phyloP scores from a whole-genome alignment of 2,113 vertebrate species.

The Hydropotes inermis region DNA sequence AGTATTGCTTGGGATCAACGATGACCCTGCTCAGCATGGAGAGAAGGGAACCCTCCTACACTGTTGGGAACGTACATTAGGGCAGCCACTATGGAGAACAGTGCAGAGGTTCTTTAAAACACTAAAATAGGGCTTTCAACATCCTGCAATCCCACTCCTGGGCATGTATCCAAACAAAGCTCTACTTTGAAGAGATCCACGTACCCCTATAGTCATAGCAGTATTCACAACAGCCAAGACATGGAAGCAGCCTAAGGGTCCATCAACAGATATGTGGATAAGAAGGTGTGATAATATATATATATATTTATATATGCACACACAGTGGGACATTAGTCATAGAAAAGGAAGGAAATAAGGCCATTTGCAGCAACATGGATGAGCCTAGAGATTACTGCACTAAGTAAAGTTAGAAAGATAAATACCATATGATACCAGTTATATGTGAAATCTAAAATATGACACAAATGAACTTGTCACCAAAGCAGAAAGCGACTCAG shows the following conservation, averaged over 20 bases:
- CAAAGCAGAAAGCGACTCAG: background rate
- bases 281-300: background rate
- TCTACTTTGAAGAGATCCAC: background rate
- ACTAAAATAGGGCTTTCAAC: background rate
- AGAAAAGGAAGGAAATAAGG: background rate
- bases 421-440: background rate
- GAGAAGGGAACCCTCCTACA: background rate
- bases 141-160: background rate
- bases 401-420: background rate
- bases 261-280: background rate
- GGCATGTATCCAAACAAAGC: background rate
- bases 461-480: background rate
- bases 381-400: background rate
- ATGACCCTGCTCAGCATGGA: background rate
- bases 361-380: background rate
- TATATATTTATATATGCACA: background rate
- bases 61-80: background rate
- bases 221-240: background rate
- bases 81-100: background rate
- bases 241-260: background rate
- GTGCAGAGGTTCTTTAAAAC: background rate
- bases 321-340: background rate
- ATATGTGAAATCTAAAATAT: background rate
- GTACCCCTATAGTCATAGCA: background rate
- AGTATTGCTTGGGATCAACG: rapidly evolving